Evolutionary conservation across 2,888 invertebrate genomes (phyloP), one percentile per base, ranked within the genome.

Genomic region (Aromia moschata): DNA sequence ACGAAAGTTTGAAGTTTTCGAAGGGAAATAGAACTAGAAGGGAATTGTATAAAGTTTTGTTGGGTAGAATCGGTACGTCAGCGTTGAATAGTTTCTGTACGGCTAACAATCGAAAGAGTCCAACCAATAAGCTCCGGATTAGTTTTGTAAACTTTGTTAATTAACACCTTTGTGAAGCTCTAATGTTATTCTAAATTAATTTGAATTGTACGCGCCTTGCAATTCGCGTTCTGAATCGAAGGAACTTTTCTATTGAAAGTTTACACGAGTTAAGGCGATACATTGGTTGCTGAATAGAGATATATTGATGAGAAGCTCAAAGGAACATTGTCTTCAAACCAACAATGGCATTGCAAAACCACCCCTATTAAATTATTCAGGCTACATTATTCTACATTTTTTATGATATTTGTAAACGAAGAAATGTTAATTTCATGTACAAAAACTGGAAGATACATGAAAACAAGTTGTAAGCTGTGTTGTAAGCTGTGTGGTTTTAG

Each of bases 1-100:
- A 64, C 57, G 49, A 60, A 65, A 69, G 58, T 62, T 68, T 36
- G 20, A 37, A 59, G 59, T 60, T 61, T 61, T 58, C 38, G 15
- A 57, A 41, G 40, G 45, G 52, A 60, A 59, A 53, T 56, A 16
- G 45, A 57, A 54, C 52, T 59, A 52, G 58, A 51, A 49, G 52
- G 55, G 46, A 55, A 25, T 61, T 43, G 61, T 43, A 58, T 41
- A 55, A 58, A 58, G 56, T 60, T 64, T 64, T 57, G 59, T 62
- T 61, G 38, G 38, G 54, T 54, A 59, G 57, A 60, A 60, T 60
- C 58, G 43, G 57, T 55, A 58, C 61, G 53, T 62, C 63, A 54
- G 54, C 56, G 43, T 16, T 47, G 53, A 59, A 59, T 56, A 51
- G 58, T 56, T 64, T 61, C 56, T 60, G 33, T 63, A 56, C 46